Base-by-base conservation (phyloP, 1,140 invertebrate genomes). In the Ladona fulva region DNA sequence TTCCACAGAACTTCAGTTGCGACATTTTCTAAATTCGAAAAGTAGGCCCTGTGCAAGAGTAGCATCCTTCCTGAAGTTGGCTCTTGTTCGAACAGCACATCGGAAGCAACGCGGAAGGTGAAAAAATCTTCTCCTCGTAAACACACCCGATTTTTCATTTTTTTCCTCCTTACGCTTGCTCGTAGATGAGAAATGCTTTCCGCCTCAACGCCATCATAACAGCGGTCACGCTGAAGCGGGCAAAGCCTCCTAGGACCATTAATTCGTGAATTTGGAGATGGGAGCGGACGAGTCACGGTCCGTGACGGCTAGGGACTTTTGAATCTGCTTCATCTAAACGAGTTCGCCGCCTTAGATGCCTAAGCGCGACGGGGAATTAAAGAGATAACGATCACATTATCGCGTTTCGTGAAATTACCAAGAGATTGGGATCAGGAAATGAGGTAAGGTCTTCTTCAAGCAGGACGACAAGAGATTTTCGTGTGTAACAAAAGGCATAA, bases 391-490 rank as follows among this genome's bases (percentile, higher is more conserved):
- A 66, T 66, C 52, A 12, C 52, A 66, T 66, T 66, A 66, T 66
- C 52, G 52, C 52, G 52, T 66, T 37, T 66, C 52, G 52, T 19
- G 52, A 22, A 66, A 66, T 66, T 66, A 66, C 16, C 16, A 66
- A 66, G 52, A 66, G 52, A 66, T 66, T 66, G n/a, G 29, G 52
- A 66, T 66, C 52, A 66, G 52, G n/a, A 66, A 66, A 66, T 66
- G 52, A 66, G 52, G 14, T 66, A 66, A 66, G 52, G n/a, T 66
- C 52, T 66, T 66, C 52, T 66, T 66, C 52, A 16, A 22, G 52
- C 14, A 16, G 52, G n/a, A 66, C 52, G 52, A 66, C 52, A 66
- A 22, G 52, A 22, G 52, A 66, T 66, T 66, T 66, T 66, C 52
- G n/a, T 22, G 52, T 66, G 16, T 66, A 3, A 19, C n/a, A 66